Percentiles rank a stretch among this genome's conserved stretches.
phyloP scores from a whole-genome alignment of 2,888 invertebrate species.

The Ichneumoninae sp. region DNA sequence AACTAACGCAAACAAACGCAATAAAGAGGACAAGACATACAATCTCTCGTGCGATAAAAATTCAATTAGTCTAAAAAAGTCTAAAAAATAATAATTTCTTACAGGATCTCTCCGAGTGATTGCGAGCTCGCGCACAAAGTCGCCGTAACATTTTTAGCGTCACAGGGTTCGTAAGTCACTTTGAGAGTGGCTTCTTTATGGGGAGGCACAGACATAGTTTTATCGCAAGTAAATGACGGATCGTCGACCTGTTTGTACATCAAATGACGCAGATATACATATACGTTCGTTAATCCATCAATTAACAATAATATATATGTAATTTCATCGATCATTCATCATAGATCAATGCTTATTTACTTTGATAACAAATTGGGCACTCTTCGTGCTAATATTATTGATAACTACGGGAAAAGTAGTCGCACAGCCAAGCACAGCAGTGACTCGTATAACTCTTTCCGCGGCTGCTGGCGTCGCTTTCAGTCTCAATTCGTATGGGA shows the following conservation, averaged over 20 bases:
- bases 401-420: constrained; percentile 70
- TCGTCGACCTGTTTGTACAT: constrained; percentile 69
- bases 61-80: not conserved
- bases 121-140: constrained; percentile 71
- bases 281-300: not conserved
- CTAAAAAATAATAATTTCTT: constrained; percentile 20
- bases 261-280: not conserved
- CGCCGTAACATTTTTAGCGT: constrained; percentile 68
- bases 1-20: constrained; percentile 65
- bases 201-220: constrained; percentile 63
- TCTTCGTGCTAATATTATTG: constrained; percentile 68
- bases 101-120: constrained; percentile 75
- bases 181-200: constrained; percentile 63
- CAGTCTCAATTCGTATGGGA: constrained; percentile 76
- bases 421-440: constrained; percentile 70
- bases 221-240: constrained; percentile 69
- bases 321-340: not conserved
- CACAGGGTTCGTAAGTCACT: constrained; percentile 74
- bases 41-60: not conserved
- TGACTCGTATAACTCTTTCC: constrained; percentile 71
- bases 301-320: not conserved
- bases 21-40: not conserved
- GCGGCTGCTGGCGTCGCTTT: constrained; percentile 69
- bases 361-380: constrained; percentile 68
- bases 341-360: constrained; percentile 60